These are phyloP conservation scores for Austrofundulus limnaeus DNA, from an alignment of 2,113 vertebrate species.

Conservation along the genomic window DNA sequence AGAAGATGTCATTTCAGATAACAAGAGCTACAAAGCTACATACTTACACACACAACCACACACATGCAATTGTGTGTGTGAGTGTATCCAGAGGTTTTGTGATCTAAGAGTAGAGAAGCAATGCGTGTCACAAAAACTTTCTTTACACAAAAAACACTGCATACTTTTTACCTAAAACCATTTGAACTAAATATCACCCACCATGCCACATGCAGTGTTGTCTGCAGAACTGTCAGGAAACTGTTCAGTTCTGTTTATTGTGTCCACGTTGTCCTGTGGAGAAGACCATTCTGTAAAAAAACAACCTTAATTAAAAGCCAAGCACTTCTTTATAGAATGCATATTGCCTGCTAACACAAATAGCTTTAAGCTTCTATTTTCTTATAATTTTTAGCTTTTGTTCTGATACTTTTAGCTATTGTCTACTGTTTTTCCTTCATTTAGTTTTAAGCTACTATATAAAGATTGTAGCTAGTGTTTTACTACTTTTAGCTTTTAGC, in stretches of 20 bases:
- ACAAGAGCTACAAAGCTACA: conserved; percentile 7
- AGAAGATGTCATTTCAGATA: conserved; percentile 57
- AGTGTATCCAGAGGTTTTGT: background rate
- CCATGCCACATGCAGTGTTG: background rate
- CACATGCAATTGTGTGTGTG: conserved; percentile 4
- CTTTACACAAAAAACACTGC: conserved; percentile 15
- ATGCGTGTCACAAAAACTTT: too few relatives aligned
- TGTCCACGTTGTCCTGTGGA: background rate
- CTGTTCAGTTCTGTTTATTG: background rate
- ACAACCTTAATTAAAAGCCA: too few relatives aligned
- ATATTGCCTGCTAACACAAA: too few relatives aligned
- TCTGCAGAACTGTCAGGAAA: background rate
- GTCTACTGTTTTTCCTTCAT: too few relatives aligned
- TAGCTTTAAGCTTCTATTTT: too few relatives aligned
- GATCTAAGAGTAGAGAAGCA: too few relatives aligned
- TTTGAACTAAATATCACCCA: conserved; percentile 16
- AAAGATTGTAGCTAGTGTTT: too few relatives aligned
- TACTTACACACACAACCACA: conserved; percentile 1
- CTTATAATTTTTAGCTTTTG: too few relatives aligned
- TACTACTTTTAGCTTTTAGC: too few relatives aligned
- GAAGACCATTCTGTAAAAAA: background rate
- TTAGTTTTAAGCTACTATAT: too few relatives aligned
- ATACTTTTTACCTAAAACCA: conserved; percentile 16
- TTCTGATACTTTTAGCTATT: too few relatives aligned
- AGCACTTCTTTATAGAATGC: too few relatives aligned